Conservation (phyloP, 2,113 vertebrate genomes). For the Perca flavescens region DNA sequence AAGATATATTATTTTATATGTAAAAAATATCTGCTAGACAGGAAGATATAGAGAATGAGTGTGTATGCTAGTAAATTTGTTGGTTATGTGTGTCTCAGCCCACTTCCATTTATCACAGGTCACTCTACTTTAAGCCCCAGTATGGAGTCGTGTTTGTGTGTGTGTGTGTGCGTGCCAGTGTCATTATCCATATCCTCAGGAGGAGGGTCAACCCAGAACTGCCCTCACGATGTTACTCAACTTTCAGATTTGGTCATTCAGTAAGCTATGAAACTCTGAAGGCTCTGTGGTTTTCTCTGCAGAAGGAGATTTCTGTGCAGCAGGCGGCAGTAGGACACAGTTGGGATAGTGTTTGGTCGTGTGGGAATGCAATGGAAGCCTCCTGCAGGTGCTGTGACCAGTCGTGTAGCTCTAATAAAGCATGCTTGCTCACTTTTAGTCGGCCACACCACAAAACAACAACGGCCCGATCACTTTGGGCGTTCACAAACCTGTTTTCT, state of each 20-base stretch:
- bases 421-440: constrained; percentile 65
- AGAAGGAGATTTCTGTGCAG: constrained; percentile 23
- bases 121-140: constrained; percentile 31
- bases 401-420: constrained; percentile 55
- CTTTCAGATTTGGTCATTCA: constrained; percentile 54
- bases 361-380: constrained; percentile 34
- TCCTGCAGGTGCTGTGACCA: constrained; percentile 65
- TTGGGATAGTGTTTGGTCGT: constrained; percentile 7
- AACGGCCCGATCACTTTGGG: constrained; percentile 42
- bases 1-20: constrained; percentile 53
- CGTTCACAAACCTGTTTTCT: constrained; percentile 44
- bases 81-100: constrained; percentile 19
- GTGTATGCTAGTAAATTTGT: constrained; percentile 18
- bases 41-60: constrained; percentile 61
- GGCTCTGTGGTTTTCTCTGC: constrained; percentile 38
- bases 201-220: constrained; percentile 69
- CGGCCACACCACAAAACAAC: constrained; percentile 31
- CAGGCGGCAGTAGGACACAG: constrained; percentile 22
- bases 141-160: constrained; percentile 27
- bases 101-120: constrained; percentile 27
- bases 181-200: constrained; percentile 65
- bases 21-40: constrained; percentile 71
- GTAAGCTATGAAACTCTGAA: constrained; percentile 46
- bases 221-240: constrained; percentile 56
- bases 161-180: constrained; percentile 15